A percentile compares a stretch with the other conserved stretches of the same genome.
phyloP scores from a whole-genome alignment of 2,113 vertebrate genomes.

The Copsychus sechellarum region DNA sequence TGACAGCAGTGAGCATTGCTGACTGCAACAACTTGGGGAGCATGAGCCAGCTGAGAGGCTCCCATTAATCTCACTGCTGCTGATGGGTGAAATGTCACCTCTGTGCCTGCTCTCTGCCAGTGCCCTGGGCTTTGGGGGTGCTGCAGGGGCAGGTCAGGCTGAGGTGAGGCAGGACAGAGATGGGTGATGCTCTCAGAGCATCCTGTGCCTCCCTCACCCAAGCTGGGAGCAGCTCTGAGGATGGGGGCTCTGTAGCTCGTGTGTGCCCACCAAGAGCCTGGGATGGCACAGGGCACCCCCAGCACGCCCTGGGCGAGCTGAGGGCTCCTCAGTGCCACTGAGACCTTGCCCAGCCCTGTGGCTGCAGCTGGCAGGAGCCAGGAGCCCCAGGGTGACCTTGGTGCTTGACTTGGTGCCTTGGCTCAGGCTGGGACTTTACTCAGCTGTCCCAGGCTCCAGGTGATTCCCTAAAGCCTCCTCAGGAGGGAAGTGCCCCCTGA shows the following conservation, averaged over 20 bases:
- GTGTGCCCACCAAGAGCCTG: background rate
- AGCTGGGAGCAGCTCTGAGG: rapidly evolving
- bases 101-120: background rate
- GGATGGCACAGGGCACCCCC: background rate
- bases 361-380: background rate
- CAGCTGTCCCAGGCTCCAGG: background rate
- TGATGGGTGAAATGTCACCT: background rate
- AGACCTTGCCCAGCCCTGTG: background rate
- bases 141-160: background rate
- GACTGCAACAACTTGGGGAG: background rate
- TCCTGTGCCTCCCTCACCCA: background rate
- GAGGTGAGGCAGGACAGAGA: background rate
- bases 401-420: background rate
- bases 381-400: background rate
- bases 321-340: background rate
- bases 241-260: rapidly evolving
- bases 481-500: background rate
- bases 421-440: background rate
- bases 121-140: background rate
- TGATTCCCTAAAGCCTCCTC: background rate
- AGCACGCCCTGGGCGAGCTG: background rate
- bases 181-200: background rate
- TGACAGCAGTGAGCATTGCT: background rate
- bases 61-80: background rate
- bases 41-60: background rate